Evolutionary conservation across 2,888 invertebrate species (phyloP), one percentile per base, ranked within the genome.

Genomic region (Chalcosyrphus nemorum): DNA sequence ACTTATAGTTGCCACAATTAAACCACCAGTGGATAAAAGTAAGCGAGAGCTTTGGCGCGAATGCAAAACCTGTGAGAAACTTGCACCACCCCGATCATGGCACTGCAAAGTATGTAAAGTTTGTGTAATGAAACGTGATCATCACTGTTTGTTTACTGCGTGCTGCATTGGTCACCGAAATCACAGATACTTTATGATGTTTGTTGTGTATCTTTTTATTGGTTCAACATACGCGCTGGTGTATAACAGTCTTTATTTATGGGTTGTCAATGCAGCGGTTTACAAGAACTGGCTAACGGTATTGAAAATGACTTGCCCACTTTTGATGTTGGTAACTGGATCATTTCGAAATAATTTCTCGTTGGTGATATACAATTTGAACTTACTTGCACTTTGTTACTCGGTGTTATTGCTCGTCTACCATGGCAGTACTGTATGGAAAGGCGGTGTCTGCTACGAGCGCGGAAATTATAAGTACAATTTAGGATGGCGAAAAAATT

Each of bases 81-180:
- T 94, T 4, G 92, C 94, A 2, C 97, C 97, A 1, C 97, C 97
- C 1, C 93, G 98, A 59, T 95, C 98, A 0, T 97, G 97, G 94
- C 99, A 99, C 89, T 99, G 99, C 89, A 93, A 93, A 77, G 93
- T 92, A 3, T 99, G 99, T 91, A 93, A 95, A 86, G 92, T 93
- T 4, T 99, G 99, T 90, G 94, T 98, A 61, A 41, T 91, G 61
- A 97, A 96, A 91, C 93, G 98, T 85, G 97, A 97, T 90, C 97
- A 96, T 92, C 96, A 97, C 89, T 96, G 98, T 89, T 94, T 95
- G 86, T 98, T 98, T 90, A 95, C 96, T 32, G 96, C 96, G 17
- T 95, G 95, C 89, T 98, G 98, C 89, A 92, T 98, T 50, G 98
- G 98, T 1, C 95, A 96, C 89, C 92, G 92, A 78, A 98, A 98